Conservation (phyloP, 2,113 vertebrate genomes). For the Oenanthe melanoleuca region DNA sequence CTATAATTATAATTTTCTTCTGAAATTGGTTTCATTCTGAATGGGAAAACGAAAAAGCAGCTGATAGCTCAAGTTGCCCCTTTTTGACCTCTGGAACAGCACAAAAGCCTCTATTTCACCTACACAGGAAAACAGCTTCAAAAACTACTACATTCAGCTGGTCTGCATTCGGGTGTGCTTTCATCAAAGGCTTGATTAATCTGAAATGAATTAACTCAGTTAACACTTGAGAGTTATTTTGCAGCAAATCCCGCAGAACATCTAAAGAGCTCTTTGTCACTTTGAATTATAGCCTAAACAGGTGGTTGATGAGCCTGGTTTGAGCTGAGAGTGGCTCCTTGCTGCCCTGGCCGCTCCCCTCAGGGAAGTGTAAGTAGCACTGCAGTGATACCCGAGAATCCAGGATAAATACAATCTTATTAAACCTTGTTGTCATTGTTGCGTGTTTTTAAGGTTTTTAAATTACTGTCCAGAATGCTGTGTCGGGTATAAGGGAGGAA, state of each 20-base stretch:
- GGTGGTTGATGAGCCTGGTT: neutral
- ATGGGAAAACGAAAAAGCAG: neutral
- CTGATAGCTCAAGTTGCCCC: neutral
- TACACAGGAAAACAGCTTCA: neutral
- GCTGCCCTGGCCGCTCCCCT: neutral
- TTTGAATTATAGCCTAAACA: slow-evolving; percentile 11
- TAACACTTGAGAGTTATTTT: slow-evolving; percentile 34
- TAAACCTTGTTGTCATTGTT: neutral
- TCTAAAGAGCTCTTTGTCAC: slow-evolving; percentile 14
- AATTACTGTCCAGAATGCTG: neutral
- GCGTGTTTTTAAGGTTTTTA: neutral
- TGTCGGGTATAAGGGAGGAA: neutral
- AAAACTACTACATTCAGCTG: neutral
- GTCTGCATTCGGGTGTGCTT: neutral
- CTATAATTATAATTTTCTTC: neutral
- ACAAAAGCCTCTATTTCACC: neutral
- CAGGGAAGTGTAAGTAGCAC: fast-evolving
- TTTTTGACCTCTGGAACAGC: neutral
- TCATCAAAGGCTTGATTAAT: slow-evolving; percentile 40
- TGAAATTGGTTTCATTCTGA: neutral
- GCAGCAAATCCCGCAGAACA: neutral
- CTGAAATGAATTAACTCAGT: slow-evolving; percentile 38
- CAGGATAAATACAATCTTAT: neutral
- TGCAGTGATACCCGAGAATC: neutral
- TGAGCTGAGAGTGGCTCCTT: neutral